Base-by-base conservation (phyloP, 1,140 invertebrate species). In the Charaxes varanes region DNA sequence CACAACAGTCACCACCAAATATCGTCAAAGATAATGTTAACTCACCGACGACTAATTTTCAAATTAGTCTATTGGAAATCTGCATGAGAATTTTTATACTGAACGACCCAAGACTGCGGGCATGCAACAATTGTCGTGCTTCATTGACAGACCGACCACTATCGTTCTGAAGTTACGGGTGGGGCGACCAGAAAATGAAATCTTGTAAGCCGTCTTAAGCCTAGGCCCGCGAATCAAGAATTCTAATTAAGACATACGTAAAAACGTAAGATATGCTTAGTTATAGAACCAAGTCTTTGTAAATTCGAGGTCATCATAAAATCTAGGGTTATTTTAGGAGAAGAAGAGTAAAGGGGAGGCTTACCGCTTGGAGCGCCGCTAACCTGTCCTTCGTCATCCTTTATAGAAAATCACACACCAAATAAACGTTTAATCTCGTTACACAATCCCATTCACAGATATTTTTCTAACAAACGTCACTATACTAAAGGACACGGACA, bases 311-410 rank as follows among this genome's bases (percentile, higher is more conserved):
- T 74, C 73, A 74, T 44, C 46, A 51, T 37, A 61, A 72, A 65
- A 59, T 64, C 61, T 66, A 70, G 76, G 61, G 69, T 68, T 79
- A 68, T 52, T 59, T 56, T 32, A 64, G 45, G 44, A 53, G 50
- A 44, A 51, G 57, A 60, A 57, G 64, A 65, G 42, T 56, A 62
- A 67, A 47, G 49, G 56, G 63, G 63, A 60, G 69, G 88, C 92
- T 91, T 89, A 96, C 94, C 90, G 95, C 95, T 89, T 95, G 93
- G 63, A 97, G 89, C 81, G 95, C 95, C 88, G 94, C 94, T 90
- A 98, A 94, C 91, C 95, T 95, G 90, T 98, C 95, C 90, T 97
- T 98, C 85, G 95, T 97, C 96, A 97, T 97, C 86, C 87, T 92
- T 86, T 87, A 84, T 79, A 85, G 74, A 79, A 74, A 83, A 85